Evolutionary conservation across 2,888 invertebrate genomes (phyloP).

Genomic region (Drosophila nr. fundita): DNA sequence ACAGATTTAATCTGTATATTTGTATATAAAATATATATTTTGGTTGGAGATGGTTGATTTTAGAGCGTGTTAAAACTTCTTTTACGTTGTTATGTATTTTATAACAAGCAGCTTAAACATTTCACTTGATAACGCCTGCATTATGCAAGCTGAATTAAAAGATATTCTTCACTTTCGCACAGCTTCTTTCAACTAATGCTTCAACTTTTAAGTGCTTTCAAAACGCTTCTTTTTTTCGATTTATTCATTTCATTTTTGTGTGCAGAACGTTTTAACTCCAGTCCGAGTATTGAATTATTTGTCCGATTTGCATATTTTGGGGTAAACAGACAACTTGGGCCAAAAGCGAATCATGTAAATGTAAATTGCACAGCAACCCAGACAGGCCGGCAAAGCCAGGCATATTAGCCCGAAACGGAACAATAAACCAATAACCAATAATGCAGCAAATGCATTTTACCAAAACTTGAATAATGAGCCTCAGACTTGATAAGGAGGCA

Average conservation of each 20-base stretch:
- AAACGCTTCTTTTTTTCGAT: background rate
- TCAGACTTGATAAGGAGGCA: conserved; percentile 1
- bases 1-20: background rate
- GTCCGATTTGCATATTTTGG: conserved; percentile 23
- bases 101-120: background rate
- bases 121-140: background rate
- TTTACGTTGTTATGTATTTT: background rate
- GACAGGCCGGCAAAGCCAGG: background rate
- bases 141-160: background rate
- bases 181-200: background rate
- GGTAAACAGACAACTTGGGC: conserved; percentile 39
- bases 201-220: background rate
- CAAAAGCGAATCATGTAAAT: conserved; percentile 46
- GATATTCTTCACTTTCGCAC: background rate
- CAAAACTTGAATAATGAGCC: conserved; percentile 47
- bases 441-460: conserved; percentile 41
- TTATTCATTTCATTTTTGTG: background rate
- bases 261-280: background rate
- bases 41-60: background rate
- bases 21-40: background rate
- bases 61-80: background rate
- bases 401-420: conserved; percentile 14
- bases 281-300: conserved; percentile 2
- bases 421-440: conserved; percentile 61
- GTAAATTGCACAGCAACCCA: conserved; percentile 19